Evolutionary conservation across 2,888 invertebrate genomes (phyloP), one percentile per base, ranked within the genome.

Genomic region (Eulithis prunata): DNA sequence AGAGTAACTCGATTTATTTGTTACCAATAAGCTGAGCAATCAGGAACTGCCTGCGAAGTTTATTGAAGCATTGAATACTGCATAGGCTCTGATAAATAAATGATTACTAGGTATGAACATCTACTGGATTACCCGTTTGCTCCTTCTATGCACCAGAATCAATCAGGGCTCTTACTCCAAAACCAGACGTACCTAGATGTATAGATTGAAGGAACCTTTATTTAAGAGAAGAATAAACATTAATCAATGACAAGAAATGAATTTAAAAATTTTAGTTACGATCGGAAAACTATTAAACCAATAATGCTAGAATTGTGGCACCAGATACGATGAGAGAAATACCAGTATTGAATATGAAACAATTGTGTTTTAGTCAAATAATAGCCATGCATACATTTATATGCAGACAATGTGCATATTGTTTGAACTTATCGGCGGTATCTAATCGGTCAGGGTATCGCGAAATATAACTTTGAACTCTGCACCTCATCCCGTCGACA

Each of bases 401-500:
- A 64, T 68, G 64, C 68, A 64, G 62, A 62, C 68, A 64, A 68
- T 61, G 64, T 61, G 54, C 61, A 51, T 68, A 64, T 68, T 68
- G 61, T 68, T 43, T 54, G 62, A 64, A 68, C 53, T 49, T 68
- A 64, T 64, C 67, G 38, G 49, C 28, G 49, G n/a, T 46, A 64
- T 64, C 60, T 59, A 67, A 73, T 73, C 71, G 52, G 64, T 73
- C 66, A 73, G 58, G 57, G 59, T 56, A 73, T 73, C 67, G 64
- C 67, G 69, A 78, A 77, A 76, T 76, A 79, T 76, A 73, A 76
- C 77, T 76, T 78, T 79, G 78, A 79, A 81, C 81, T 77, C 75
- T 75, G 74, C 79, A 79, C 75, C 75, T 73, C 77, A 78, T 82
- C 79, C 81, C 78, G 81, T 81, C 79, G 82, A 82, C 84, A 84